Conservation (phyloP, 2,113 vertebrate species). For the Lipotes vexillifer region DNA sequence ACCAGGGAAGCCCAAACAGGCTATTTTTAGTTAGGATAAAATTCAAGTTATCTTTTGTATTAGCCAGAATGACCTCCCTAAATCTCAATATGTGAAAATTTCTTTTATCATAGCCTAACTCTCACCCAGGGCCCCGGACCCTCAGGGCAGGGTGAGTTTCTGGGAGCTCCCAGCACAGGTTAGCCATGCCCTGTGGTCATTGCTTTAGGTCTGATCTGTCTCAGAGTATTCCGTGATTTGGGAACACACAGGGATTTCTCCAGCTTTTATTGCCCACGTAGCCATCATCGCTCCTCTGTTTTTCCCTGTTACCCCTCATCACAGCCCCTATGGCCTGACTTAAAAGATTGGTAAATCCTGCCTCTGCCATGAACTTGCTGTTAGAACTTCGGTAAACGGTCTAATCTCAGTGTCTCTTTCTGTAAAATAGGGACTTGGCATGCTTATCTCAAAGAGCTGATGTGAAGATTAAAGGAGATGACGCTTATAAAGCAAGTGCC, state of each 20-base stretch:
- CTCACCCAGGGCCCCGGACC: neutral
- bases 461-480: neutral
- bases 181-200: accelerated
- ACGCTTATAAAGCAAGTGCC: neutral
- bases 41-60: no score
- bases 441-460: neutral
- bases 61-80: no score
- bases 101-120: no score
- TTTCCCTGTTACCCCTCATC: neutral
- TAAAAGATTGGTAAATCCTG: neutral
- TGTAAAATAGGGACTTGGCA: no score
- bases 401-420: neutral
- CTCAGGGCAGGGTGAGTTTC: no score
- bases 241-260: neutral
- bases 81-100: no score
- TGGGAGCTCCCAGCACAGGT: neutral
- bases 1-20: no score
- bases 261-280: neutral
- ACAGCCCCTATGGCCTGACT: neutral
- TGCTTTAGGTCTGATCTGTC: neutral
- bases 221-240: neutral
- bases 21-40: no score
- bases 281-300: neutral
- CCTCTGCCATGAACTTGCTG: neutral
- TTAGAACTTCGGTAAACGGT: neutral